Evolutionary conservation across 2,797 vertebrate genomes (phyloP).

Genomic region (Cetoscarus ocellatus): DNA sequence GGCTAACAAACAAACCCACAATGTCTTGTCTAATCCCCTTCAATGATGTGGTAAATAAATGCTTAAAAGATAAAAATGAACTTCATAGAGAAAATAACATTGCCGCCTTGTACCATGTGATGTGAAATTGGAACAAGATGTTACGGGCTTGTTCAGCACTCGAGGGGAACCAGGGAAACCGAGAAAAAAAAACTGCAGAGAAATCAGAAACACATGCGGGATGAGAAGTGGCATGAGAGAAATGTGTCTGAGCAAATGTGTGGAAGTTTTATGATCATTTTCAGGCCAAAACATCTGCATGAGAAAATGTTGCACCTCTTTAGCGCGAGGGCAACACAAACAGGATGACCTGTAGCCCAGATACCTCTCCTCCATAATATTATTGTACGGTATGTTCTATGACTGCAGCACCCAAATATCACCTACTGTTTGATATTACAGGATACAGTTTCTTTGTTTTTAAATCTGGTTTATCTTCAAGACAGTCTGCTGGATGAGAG

Average conservation of each 20-base stretch:
- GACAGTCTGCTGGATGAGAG: background rate
- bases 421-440: background rate
- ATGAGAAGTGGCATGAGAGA: slow-evolving; percentile 13
- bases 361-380: background rate
- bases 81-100: slow-evolving; percentile 1
- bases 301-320: slow-evolving; percentile 6
- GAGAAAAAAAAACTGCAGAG: background rate
- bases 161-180: slow-evolving; percentile 4
- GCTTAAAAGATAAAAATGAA: background rate
- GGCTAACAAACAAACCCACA: slow-evolving; percentile 7
- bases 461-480: background rate
- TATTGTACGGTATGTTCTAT: background rate
- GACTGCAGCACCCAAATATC: background rate
- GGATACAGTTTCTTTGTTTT: slow-evolving; percentile 25
- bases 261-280: slow-evolving; percentile 23
- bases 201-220: slow-evolving; percentile 42
- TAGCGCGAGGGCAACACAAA: slow-evolving; percentile 7
- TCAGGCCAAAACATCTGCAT: slow-evolving; percentile 35
- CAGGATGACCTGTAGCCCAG: background rate
- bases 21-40: background rate
- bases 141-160: background rate
- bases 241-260: slow-evolving; percentile 1
- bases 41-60: background rate
- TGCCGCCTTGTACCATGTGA: background rate
- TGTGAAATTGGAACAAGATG: slow-evolving; percentile 49